phyloP scores from a whole-genome alignment of 2,797 vertebrate species.

The Ispidina lecontei region DNA sequence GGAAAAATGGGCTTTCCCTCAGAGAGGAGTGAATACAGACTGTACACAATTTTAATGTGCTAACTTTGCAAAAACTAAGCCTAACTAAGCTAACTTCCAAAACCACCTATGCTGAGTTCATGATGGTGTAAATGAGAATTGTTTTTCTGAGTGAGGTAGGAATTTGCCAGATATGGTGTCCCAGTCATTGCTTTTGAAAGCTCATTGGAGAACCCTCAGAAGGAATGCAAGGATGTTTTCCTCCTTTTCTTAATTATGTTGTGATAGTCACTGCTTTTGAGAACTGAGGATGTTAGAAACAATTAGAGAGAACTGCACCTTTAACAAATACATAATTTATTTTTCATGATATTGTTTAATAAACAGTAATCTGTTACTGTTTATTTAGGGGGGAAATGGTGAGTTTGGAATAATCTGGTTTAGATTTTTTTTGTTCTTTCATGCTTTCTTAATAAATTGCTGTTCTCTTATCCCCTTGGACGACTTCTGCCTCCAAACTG shows the following conservation, averaged over 20 bases:
- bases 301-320: not conserved
- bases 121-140: not conserved
- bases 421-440: not conserved
- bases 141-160: not conserved
- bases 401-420: not conserved
- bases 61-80: not conserved
- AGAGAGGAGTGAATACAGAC: not conserved
- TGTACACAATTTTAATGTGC: not conserved
- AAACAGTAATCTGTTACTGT: not conserved
- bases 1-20: not conserved
- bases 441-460: not conserved
- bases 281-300: not conserved
- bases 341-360: not conserved
- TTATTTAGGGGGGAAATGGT: not conserved
- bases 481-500: not conserved
- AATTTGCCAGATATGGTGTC: not conserved
- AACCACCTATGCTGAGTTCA: not conserved
- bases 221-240: not conserved
- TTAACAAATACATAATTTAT: not conserved
- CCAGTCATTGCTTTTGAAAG: not conserved
- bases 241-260: not conserved
- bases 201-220: not conserved
- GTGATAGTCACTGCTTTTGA: not conserved
- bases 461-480: not conserved
- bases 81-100: not conserved